A percentile compares a stretch with the other conserved stretches of the same genome.
phyloP scores from a whole-genome alignment of 2,113 vertebrate genomes.

The Rhizomys pruinosus region DNA sequence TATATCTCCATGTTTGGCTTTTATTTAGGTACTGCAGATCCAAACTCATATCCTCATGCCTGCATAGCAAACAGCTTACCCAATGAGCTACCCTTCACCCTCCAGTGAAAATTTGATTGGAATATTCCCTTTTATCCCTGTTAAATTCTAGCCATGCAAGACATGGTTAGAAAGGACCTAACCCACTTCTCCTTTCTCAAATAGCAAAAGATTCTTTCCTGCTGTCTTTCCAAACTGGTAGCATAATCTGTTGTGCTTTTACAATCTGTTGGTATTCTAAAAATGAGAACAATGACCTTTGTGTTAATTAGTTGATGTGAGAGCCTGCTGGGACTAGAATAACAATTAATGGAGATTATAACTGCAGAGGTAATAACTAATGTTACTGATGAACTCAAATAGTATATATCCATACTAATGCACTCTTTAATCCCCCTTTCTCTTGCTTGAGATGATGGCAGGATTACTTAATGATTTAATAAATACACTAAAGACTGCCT shows the following conservation, averaged over 20 bases:
- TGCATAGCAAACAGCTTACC: not conserved
- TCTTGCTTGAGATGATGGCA: conserved; percentile 43
- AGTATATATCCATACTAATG: conserved; percentile 51
- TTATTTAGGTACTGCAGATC: not conserved
- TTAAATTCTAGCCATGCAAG: conserved; percentile 3
- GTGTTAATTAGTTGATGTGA: conserved; percentile 82
- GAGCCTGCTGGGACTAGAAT: conserved; percentile 71
- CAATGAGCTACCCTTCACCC: not conserved
- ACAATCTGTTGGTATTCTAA: conserved; percentile 81
- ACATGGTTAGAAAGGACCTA: conserved; percentile 29
- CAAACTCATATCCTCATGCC: not conserved
- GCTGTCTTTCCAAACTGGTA: conserved; percentile 57
- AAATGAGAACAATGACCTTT: conserved; percentile 84
- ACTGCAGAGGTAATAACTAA: conserved; percentile 66
- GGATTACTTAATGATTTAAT: conserved; percentile 19
- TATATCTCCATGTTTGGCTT: not conserved
- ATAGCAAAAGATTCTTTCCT: conserved; percentile 71
- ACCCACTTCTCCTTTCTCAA: not conserved
- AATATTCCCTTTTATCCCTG: conserved; percentile 21
- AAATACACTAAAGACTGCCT: not conserved
- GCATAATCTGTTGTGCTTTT: conserved; percentile 77
- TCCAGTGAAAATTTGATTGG: not conserved
- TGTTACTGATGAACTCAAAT: conserved; percentile 74
- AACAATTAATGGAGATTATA: conserved; percentile 67
- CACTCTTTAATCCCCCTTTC: conserved; percentile 40